These are phyloP conservation scores for Drosophila erecta DNA, from an alignment of 1,140 invertebrate genomes.

Conservation along the genomic window DNA sequence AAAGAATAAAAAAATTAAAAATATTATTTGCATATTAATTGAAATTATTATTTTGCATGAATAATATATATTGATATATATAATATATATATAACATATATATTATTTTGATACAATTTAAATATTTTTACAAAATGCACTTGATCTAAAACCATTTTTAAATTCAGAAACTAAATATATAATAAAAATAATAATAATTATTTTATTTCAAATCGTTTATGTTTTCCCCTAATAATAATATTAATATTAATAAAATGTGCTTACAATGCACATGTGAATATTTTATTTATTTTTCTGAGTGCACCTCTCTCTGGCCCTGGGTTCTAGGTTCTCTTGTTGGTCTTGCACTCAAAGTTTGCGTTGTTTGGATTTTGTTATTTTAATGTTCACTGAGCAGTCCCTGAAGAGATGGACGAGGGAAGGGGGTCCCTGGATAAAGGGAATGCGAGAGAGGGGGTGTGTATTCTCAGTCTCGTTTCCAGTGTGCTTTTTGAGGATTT, in stretches of 20 bases:
- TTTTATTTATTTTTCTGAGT: constrained; percentile 1
- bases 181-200: no score
- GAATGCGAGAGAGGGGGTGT: constrained; percentile 17
- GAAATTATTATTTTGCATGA: not conserved
- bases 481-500: constrained; percentile 77
- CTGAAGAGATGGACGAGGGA: constrained; percentile 16
- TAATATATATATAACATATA: no score
- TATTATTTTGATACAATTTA: not conserved
- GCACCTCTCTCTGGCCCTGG: constrained; percentile 11
- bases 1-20: not conserved
- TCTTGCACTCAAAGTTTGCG: constrained; percentile 78
- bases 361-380: constrained; percentile 82
- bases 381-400: constrained; percentile 59
- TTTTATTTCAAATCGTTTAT: no score
- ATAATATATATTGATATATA: no score
- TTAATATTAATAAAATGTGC: no score
- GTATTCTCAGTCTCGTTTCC: constrained; percentile 51
- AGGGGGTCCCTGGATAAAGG: not conserved
- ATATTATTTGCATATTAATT: no score
- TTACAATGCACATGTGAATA: no score
- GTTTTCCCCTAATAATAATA: no score
- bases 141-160: no score
- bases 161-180: no score
- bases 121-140: not conserved
- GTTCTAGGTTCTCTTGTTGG: constrained; percentile 42